Evolutionary conservation across 2,113 vertebrate species (phyloP).

Genomic region (Tringa solitaria): DNA sequence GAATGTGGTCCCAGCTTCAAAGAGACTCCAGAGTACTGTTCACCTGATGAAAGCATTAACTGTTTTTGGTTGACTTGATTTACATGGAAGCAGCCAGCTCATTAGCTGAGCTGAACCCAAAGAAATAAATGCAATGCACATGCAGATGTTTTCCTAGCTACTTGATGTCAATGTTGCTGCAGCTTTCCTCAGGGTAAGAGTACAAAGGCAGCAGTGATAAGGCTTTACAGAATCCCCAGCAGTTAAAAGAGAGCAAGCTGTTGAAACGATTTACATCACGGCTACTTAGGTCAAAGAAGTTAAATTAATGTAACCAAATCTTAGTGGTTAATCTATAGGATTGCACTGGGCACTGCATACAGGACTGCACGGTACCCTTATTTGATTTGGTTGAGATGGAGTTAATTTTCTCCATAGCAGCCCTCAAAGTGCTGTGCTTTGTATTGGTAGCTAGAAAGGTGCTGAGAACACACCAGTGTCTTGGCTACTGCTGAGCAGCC

Average conservation of each 20-base stretch:
- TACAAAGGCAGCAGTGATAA: constrained; percentile 64
- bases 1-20: constrained; percentile 61
- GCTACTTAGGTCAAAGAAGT: constrained; percentile 59
- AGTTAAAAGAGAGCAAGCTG: constrained; percentile 19
- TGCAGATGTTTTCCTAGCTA: constrained; percentile 64
- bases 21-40: constrained; percentile 53
- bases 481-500: not conserved
- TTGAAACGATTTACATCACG: constrained; percentile 51
- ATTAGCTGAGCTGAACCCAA: constrained; percentile 59
- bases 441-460: not conserved
- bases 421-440: not conserved
- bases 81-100: constrained; percentile 55
- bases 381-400: not conserved
- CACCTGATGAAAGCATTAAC: constrained; percentile 72
- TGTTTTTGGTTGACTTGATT: constrained; percentile 67
- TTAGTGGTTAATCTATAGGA: not conserved
- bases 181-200: not conserved
- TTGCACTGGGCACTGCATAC: not conserved
- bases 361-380: not conserved
- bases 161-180: constrained; percentile 35
- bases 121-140: constrained; percentile 38
- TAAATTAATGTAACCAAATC: constrained; percentile 60
- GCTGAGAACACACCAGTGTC: not conserved
- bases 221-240: constrained; percentile 2
- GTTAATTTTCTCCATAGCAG: not conserved